Evolutionary conservation across 2,113 vertebrate genomes (phyloP).

Genomic region (Apodemus speciosus): DNA sequence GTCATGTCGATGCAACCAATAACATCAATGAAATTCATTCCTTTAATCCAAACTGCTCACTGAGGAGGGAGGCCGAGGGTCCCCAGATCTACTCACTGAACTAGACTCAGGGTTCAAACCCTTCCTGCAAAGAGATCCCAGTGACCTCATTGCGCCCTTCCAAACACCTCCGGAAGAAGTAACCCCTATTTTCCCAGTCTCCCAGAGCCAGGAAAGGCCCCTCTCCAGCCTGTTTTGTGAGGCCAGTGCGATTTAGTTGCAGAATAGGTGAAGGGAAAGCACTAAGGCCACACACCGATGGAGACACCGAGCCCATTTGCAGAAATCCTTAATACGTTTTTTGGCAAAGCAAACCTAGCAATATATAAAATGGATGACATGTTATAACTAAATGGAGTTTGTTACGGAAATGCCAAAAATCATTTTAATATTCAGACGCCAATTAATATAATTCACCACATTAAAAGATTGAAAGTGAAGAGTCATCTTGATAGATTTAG

Average conservation of each 20-base stretch:
- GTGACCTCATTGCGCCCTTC: background rate
- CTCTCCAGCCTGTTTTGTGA: conserved; percentile 14
- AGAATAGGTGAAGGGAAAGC: background rate
- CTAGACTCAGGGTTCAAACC: background rate
- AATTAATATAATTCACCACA: conserved; percentile 49
- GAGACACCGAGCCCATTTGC: background rate
- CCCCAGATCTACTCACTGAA: background rate
- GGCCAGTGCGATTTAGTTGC: background rate
- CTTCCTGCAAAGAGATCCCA: background rate
- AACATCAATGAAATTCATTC: conserved; percentile 41
- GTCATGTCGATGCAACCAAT: conserved; percentile 6
- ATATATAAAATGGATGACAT: conserved; percentile 49
- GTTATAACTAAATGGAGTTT: conserved; percentile 17
- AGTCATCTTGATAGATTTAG: background rate
- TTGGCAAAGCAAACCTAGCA: conserved; percentile 53
- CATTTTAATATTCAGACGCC: conserved; percentile 49
- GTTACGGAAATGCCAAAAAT: conserved; percentile 52
- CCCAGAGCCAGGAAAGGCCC: background rate
- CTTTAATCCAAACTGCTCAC: background rate
- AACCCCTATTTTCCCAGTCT: background rate
- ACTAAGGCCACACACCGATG: background rate
- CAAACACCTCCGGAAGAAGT: conserved; percentile 40
- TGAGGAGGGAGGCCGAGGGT: background rate
- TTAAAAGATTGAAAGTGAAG: conserved; percentile 20
- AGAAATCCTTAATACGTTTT: conserved; percentile 47